Evolutionary conservation across 2,113 vertebrate genomes (phyloP).

Genomic region (Notothenia coriiceps): DNA sequence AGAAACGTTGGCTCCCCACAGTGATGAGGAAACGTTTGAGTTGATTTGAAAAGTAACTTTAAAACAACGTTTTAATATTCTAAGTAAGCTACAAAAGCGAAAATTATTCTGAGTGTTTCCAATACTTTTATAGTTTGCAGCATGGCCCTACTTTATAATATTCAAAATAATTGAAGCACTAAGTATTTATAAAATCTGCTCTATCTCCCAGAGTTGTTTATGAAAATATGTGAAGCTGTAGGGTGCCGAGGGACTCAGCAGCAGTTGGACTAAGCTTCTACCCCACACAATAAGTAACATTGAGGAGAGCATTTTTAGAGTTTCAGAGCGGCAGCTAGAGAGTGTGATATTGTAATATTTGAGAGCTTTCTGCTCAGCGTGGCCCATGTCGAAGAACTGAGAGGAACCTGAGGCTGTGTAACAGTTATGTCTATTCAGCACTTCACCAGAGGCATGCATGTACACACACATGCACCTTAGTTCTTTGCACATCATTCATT

Average conservation of each 20-base stretch:
- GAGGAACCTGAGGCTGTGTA: conserved; percentile 25
- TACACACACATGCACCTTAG: background rate
- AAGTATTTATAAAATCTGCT: background rate
- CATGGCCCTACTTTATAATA: background rate
- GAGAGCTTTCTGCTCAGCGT: conserved; percentile 29
- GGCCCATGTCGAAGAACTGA: conserved; percentile 1
- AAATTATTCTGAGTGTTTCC: no score
- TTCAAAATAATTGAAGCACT: background rate
- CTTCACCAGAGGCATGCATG: background rate
- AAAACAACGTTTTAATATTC: background rate
- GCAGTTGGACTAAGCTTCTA: background rate
- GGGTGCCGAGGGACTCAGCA: background rate
- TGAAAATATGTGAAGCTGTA: background rate
- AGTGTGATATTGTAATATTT: conserved; percentile 8
- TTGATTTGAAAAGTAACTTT: background rate
- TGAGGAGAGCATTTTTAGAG: background rate
- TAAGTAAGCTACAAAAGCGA: no score
- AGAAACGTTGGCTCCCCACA: background rate
- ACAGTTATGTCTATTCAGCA: conserved; percentile 56
- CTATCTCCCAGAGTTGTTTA: background rate
- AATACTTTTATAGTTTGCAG: no score
- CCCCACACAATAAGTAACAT: conserved; percentile 1
- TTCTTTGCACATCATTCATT: conserved; percentile 8
- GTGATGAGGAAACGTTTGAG: background rate
- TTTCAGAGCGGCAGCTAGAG: background rate